Evolutionary conservation across 2,888 invertebrate genomes (phyloP), one percentile per base, ranked within the genome.

Genomic region (Netelia fuscicornis): DNA sequence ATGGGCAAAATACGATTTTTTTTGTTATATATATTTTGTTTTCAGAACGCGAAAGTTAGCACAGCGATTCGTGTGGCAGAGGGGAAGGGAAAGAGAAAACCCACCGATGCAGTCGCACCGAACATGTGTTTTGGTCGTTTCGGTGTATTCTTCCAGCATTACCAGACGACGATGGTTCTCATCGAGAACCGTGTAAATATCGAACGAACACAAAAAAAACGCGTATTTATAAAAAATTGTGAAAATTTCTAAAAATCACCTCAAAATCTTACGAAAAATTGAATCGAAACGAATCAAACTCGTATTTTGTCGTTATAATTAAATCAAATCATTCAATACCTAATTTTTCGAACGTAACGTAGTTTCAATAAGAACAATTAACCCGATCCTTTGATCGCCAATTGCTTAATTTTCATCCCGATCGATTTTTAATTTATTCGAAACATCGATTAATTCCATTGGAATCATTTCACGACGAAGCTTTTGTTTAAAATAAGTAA

Each of bases 61-160:
- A 5, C 30, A 5, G 5, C 30, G 52, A 8, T 76, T 52, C 11
- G 30, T 6, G 5, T 11, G 44, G 9, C 54, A 11, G 10, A 20
- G 25, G 13, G 25, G 70, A n/a, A 23, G 48, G 68, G 52, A 54
- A 10, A 37, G 52, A 37, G 62, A 64, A 64, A 54, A 42, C 42
- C 20, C 64, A 70, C 25, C 65, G 56, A 17, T 76, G 76, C 82
- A 77, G 76, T 58, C 65, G 65, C 42, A 2, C 37, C 56, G 56
- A 77, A 71, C 64, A 77, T 71, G 65, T 76, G 48, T 71, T 48
- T 48, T 48, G 2, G 48, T 1, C 48, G 48, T 48, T 81, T 81
- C 71, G 56, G 72, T 72, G 48, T 77, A 58, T 71, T 37, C 58
- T 56, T 76, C 13, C 42, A 70, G 64, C 70, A 56, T 64, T 68